phyloP scores from a whole-genome alignment of 2,797 vertebrate species.

The Crossoptilon crossoptilon region DNA sequence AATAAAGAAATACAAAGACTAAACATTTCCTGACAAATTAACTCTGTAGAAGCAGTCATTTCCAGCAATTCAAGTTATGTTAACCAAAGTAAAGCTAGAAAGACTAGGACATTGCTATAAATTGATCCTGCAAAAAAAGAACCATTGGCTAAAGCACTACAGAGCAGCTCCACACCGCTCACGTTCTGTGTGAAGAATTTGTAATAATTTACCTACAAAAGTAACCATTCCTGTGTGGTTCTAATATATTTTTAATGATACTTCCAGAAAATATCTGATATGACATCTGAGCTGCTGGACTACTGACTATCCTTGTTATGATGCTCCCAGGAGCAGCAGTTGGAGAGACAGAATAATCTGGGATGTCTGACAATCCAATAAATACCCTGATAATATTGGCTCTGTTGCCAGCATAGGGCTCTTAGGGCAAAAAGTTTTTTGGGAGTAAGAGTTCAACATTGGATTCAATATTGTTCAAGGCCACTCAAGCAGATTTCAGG shows the following conservation, averaged over 20 bases:
- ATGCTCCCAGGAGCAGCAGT: not conserved
- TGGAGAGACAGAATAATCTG: not conserved
- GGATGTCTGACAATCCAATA: not conserved
- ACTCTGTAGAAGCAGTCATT: not conserved
- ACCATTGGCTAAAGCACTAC: not conserved
- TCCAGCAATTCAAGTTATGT: not conserved
- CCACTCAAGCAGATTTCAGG: slow-evolving; percentile 63
- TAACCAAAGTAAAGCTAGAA: not conserved
- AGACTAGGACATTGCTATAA: not conserved
- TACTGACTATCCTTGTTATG: not conserved
- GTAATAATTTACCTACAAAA: not conserved
- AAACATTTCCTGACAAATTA: slow-evolving; percentile 49
- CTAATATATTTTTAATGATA: not conserved
- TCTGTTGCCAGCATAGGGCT: not conserved
- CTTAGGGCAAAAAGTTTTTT: not conserved
- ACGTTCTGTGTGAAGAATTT: not conserved
- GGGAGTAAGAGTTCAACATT: slow-evolving; percentile 18
- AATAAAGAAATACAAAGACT: not conserved
- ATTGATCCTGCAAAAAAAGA: not conserved
- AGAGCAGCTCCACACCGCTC: not conserved
- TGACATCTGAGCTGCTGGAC: not conserved
- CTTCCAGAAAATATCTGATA: not conserved
- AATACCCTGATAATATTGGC: not conserved
- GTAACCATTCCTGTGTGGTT: not conserved
- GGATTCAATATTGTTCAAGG: slow-evolving; percentile 72